A percentile compares a stretch with the other conserved stretches of the same genome.
phyloP scores from a whole-genome alignment of 2,113 vertebrate species.

The Empidonax alnorum region DNA sequence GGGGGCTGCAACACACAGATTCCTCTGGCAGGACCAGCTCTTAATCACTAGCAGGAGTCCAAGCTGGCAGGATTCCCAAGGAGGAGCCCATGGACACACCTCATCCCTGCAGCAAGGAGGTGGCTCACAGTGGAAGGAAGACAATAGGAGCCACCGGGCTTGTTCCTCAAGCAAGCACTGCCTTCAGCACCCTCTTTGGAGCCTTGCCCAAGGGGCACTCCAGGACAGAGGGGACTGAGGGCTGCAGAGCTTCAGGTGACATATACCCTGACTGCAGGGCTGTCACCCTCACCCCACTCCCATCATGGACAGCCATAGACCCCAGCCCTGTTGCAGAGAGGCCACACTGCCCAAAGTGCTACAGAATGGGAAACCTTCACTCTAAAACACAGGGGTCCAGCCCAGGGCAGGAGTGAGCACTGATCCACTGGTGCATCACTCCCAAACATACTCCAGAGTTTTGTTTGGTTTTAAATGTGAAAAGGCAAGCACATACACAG shows the following conservation, averaged over 20 bases:
- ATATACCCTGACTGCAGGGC: too few species aligned
- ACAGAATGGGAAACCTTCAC: too few species aligned
- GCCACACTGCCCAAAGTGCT: not conserved
- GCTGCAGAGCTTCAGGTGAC: not conserved
- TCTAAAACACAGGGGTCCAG: not conserved
- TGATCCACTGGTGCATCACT: accelerated
- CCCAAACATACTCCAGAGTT: accelerated
- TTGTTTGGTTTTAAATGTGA: not conserved
- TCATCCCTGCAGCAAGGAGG: not conserved
- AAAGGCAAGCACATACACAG: too few species aligned
- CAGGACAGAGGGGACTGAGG: not conserved
- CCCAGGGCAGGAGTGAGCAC: not conserved
- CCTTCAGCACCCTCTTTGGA: not conserved
- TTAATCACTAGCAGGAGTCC: not conserved
- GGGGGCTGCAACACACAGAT: accelerated
- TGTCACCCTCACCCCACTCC: not conserved
- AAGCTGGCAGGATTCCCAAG: not conserved
- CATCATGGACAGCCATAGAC: not conserved
- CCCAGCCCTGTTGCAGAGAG: not conserved
- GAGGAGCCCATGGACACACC: not conserved
- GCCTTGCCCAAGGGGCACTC: not conserved
- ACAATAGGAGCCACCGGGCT: not conserved
- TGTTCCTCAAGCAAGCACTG: not conserved
- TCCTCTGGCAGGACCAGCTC: not conserved
- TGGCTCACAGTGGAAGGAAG: not conserved